Evolutionary conservation across 2,797 vertebrate species (phyloP), one percentile per base, ranked within the genome.

Genomic region (Avahi laniger): DNA sequence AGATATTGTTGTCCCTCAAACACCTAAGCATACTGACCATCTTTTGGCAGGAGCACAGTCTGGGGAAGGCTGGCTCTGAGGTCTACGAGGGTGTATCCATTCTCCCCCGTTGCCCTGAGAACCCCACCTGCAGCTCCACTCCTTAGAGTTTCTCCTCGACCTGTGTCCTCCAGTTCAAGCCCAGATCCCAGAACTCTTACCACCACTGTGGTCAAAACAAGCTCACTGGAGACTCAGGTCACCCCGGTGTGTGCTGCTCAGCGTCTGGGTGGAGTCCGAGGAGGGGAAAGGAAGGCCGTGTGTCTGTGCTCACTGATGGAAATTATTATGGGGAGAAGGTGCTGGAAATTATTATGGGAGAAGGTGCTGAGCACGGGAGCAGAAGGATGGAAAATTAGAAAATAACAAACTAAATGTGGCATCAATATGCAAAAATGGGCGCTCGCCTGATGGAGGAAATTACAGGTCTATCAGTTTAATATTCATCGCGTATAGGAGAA

Each of bases 361-460:
- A 98, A 98, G 95, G 97, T 94, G 20, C 96, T 97, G 96, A 97
- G 97, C 96, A 91, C 95, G 96, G 97, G 97, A 97, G 97, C 97
- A 97, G 97, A 98, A 98, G 96, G 97, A 97, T 97, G 94, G 97
- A 98, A 98, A 98, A 98, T 98, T 98, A 98, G 97, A 98, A 98
- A 98, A 98, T 94, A 98, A 96, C 96, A 95, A 98, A 97, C 97
- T 93, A 97, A 98, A 98, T 89, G 93, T 95, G 97, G 96, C 97
- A 98, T 98, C 98, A 97, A 94, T 98, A 98, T 98, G 97, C 98
- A 98, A 97, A 98, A 98, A 93, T 84, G 93, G 96, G 96, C 97
- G 96, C 86, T 94, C 41, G 96, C 92, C 92, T 88, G 50, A 96
- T 59, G 95, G 97, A 98, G 98, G 98, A 97, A 98, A 98, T 98